Evolutionary conservation across 2,888 invertebrate genomes (phyloP).

Genomic region (Calliphora vomitoria): DNA sequence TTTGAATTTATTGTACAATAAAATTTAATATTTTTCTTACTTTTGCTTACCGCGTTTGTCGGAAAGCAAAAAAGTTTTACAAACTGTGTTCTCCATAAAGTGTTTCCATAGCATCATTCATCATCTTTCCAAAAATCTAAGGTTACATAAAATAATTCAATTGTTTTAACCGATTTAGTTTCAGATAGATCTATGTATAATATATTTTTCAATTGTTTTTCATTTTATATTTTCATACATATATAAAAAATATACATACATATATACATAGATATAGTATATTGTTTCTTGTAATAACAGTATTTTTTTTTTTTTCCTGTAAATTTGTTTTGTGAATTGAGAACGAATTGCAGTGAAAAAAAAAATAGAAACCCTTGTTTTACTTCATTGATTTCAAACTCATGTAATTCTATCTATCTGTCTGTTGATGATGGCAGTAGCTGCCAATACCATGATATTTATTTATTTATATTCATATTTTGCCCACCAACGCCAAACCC

Average conservation of each 20-base stretch:
- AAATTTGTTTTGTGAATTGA: neutral
- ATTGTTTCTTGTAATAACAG: neutral
- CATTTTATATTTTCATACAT: too few species aligned
- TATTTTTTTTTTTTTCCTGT: constrained; percentile 20
- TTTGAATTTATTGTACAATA: too few species aligned
- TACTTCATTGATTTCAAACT: constrained; percentile 64
- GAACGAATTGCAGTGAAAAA: neutral
- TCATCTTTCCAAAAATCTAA: constrained; percentile 17
- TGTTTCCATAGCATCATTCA: neutral
- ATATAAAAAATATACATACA: neutral
- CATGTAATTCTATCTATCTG: constrained; percentile 62
- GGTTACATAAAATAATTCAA: constrained; percentile 38
- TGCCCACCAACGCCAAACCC: too few species aligned
- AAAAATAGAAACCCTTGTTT: constrained; percentile 30
- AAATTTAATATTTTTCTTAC: too few species aligned
- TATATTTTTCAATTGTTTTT: constrained; percentile 4
- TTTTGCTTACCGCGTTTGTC: too few species aligned
- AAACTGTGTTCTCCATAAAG: too few species aligned
- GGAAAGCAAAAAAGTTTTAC: too few species aligned
- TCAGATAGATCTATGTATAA: neutral
- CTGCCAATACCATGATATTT: constrained; percentile 11
- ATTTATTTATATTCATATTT: too few species aligned
- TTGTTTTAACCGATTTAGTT: constrained; percentile 23
- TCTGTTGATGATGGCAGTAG: constrained; percentile 30
- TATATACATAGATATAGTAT: neutral